Evolutionary conservation across 35 echinoderm and acorn worm species (phyloP).

Genomic region (Lytechinus pictus): DNA sequence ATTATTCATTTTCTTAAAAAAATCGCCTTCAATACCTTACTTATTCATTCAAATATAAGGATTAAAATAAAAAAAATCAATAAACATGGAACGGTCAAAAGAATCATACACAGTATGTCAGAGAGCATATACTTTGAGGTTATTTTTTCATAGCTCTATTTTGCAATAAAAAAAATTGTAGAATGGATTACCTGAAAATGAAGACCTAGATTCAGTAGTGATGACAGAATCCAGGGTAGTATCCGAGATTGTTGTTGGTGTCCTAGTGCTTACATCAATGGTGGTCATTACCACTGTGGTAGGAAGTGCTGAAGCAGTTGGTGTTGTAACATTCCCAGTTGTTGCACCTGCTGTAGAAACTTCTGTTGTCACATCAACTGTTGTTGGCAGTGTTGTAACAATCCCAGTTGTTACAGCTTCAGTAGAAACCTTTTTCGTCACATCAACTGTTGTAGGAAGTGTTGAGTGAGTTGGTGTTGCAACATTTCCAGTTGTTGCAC

Average conservation of each 20-base stretch:
- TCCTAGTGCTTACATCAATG: too few relatives aligned
- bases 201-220: not conserved
- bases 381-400: not conserved
- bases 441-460: not conserved
- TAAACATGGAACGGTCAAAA: too few relatives aligned
- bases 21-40: too few relatives aligned
- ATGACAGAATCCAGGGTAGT: not conserved
- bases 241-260: not conserved
- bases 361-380: not conserved
- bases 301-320: not conserved
- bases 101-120: too few relatives aligned
- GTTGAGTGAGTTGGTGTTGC: not conserved
- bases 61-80: too few relatives aligned
- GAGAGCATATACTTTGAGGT: too few relatives aligned
- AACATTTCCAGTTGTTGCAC: not conserved
- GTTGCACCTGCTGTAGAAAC: not conserved
- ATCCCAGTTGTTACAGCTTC: not conserved
- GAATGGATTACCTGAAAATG: not conserved
- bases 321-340: not conserved
- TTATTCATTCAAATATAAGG: too few relatives aligned
- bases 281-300: not conserved
- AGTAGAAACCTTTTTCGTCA: not conserved
- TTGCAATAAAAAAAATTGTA: too few relatives aligned
- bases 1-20: too few relatives aligned
- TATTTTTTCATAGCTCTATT: too few relatives aligned